Conservation (phyloP, 2,888 invertebrate genomes). For the Leptinotarsa juncta region DNA sequence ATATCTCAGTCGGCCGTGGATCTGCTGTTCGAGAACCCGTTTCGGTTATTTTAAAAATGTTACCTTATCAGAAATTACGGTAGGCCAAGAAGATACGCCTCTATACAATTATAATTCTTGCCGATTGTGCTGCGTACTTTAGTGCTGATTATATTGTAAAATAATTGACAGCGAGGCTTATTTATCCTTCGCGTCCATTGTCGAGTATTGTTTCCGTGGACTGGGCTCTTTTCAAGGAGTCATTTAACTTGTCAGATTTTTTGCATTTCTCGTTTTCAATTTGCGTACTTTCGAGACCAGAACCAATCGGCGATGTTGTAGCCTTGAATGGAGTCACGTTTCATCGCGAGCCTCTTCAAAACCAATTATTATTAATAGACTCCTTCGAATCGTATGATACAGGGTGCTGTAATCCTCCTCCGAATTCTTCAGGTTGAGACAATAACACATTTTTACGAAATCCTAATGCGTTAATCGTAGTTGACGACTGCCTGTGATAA, state of each 20-base stretch:
- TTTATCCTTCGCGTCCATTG: constrained; percentile 48
- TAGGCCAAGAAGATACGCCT: constrained; percentile 59
- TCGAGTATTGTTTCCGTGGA: constrained; percentile 44
- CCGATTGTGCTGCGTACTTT: constrained; percentile 59
- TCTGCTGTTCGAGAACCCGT: constrained; percentile 59
- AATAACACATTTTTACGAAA: too few relatives aligned
- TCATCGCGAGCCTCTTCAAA: not conserved
- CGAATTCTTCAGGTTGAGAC: not conserved
- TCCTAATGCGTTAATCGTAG: too few relatives aligned
- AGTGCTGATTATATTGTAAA: constrained; percentile 62
- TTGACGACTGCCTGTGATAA: too few relatives aligned
- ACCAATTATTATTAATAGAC: not conserved
- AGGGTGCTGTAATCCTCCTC: not conserved
- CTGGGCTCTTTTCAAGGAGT: constrained; percentile 42
- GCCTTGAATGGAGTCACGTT: constrained; percentile 7
- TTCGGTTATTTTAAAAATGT: constrained; percentile 61
- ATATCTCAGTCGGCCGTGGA: constrained; percentile 60
- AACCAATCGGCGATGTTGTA: constrained; percentile 28
- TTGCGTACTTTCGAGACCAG: constrained; percentile 35
- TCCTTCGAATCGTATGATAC: not conserved
- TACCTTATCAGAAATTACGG: constrained; percentile 63
- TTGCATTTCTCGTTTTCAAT: constrained; percentile 40
- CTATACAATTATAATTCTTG: constrained; percentile 61
- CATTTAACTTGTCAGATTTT: constrained; percentile 43
- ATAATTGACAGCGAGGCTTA: constrained; percentile 60